Evolutionary conservation across 2,113 vertebrate genomes (phyloP), one percentile per base, ranked within the genome.

Genomic region (Psammodynastes pulverulentus): DNA sequence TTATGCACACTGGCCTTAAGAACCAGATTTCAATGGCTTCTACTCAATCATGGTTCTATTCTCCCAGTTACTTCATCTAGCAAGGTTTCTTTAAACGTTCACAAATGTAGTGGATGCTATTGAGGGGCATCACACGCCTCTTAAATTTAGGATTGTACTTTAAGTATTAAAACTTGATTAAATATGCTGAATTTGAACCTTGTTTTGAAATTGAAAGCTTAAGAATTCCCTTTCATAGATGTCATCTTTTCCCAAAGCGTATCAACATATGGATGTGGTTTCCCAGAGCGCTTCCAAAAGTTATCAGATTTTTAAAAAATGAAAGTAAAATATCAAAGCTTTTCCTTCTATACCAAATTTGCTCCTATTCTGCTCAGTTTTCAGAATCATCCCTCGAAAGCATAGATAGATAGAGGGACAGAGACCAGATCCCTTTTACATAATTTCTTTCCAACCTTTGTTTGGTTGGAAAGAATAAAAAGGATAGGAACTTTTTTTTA

Each of bases 171-270:
- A 84, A 1, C 51, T 3, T 72, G 24, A 8, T 34, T 79, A 88
- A n/a, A 51, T 90, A 95, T 1, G 29, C 12, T 85, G 89, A 95
- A 87, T 6, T 88, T 94, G 43, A 93, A 3, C 23, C 89, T 94
- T 87, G 26, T 93, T 93, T 15, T 92, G 29, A 94, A 94, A 9
- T n/a, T 84, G 84, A 94, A 94, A 95, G 39, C 17, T 79, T 39
- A 79, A 79, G 67, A 39, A 79, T 79, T 79, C 67, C 5, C 34
- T 39, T 79, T 79, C n/a, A 79, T 34, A 39, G 15, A 91, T 95
- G 19, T 58, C 92, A 72, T 86, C 94, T 0, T 92, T 94, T 51
- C 91, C 87, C 92, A 84, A 94, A 87, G 72, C 84, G 85, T 87
- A 23, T 67, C 58, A 93, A 0, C 39, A 92, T 93, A 95, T 92